Evolutionary conservation across 1,140 invertebrate species (phyloP).

Genomic region (Philopotamus ludificatus): DNA sequence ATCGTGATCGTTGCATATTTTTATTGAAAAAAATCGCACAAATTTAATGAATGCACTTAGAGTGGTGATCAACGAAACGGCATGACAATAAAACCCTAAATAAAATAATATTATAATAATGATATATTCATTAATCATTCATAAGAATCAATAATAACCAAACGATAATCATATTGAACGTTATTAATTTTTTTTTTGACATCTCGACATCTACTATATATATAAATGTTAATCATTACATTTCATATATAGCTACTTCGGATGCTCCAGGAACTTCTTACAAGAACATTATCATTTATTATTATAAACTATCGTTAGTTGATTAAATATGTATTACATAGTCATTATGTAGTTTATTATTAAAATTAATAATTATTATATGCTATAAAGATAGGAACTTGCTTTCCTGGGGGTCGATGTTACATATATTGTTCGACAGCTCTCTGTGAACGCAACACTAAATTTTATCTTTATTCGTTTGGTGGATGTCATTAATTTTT

Average conservation of each 20-base stretch:
- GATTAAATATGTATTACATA: conserved; percentile 60
- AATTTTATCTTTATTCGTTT: too few relatives aligned
- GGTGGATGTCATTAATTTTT: neutral
- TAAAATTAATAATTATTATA: conserved; percentile 61
- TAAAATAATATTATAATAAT: conserved; percentile 7
- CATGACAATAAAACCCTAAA: conserved; percentile 10
- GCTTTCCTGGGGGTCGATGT: conserved; percentile 63
- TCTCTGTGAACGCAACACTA: conserved; percentile 27
- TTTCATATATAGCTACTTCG: conserved; percentile 44
- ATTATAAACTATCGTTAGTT: conserved; percentile 58
- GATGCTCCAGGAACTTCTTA: conserved; percentile 60
- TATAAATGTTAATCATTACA: conserved; percentile 55
- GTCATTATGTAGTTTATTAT: conserved; percentile 61
- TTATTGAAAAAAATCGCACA: neutral
- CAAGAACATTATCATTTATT: conserved; percentile 52
- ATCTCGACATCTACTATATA: conserved; percentile 40
- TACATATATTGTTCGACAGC: conserved; percentile 39
- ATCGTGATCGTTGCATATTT: neutral
- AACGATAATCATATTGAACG: conserved; percentile 28
- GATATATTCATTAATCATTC: conserved; percentile 38
- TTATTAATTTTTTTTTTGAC: conserved; percentile 31
- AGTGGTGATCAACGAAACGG: neutral
- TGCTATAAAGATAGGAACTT: conserved; percentile 66
- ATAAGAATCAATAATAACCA: conserved; percentile 36
- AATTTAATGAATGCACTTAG: neutral